Percentiles rank a stretch among this genome's conserved stretches.
These are phyloP conservation scores for Alces alces DNA, from an alignment of 2,113 vertebrate species.

Conservation along the genomic window DNA sequence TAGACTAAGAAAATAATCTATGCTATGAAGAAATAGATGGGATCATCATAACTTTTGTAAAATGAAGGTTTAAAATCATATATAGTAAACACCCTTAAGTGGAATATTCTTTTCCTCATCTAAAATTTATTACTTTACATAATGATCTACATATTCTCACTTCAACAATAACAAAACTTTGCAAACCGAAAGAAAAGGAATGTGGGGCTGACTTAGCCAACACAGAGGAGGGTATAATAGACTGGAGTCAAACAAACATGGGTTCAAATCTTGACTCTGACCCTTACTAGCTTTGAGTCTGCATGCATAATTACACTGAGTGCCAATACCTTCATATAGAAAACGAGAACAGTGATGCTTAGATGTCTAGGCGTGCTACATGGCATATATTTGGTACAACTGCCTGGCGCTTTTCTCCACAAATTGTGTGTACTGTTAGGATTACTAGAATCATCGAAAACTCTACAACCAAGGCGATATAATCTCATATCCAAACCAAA, in stretches of 20 bases:
- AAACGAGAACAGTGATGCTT: neutral
- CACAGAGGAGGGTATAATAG: neutral
- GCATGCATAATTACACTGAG: neutral
- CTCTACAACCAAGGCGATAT: neutral
- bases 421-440: neutral
- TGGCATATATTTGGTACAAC: neutral
- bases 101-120: neutral
- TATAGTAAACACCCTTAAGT: neutral
- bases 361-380: neutral
- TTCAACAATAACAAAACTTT: neutral
- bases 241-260: neutral
- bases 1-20: neutral
- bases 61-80: neutral
- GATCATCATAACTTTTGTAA: neutral
- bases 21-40: neutral
- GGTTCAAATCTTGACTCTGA: neutral
- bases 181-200: neutral
- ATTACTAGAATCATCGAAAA: conserved; percentile 22
- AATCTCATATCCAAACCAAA: neutral
- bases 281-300: neutral
- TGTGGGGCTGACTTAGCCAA: neutral
- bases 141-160: neutral
- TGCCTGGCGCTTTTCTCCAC: neutral
- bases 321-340: neutral
- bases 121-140: neutral